Evolutionary conservation across 2,113 vertebrate genomes (phyloP), one percentile per base, ranked within the genome.

Genomic region (Sebastes fasciatus): DNA sequence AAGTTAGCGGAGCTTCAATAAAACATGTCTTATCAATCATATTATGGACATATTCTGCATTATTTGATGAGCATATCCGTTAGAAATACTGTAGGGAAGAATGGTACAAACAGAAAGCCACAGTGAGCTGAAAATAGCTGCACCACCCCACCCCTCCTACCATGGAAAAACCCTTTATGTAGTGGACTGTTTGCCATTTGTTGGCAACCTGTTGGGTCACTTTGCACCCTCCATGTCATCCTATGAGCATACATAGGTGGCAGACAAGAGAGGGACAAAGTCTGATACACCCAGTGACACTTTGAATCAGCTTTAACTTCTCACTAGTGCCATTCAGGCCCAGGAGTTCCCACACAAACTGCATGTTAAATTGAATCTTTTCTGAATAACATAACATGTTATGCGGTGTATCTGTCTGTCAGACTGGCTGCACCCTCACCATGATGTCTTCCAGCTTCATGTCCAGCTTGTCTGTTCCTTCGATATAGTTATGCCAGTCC

Each of bases 381-480:
- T 69, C 13, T 55, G 16, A 17, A 52, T 19, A 42, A 42, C 1
- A 14, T 5, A 48, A n/a, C 23, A 48, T 46, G 34, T 34, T 34
- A 34, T 34, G 34, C 8, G 3, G 55, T 61, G 23, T 26, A 23
- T 48, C 17, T 34, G 11, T 13, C 11, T 49, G 10, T 48, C 17
- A 60, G 6, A 67, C 12, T 19, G 13, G 60, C 45, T 62, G n/a
- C 55, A 26, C 4, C 6, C 92, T 94, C 89, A 99, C 98, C 97
- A 99, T 95, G 77, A 99, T 98, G 85, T 99, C 98, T 88, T 99
- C 98, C 84, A 99, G 83, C 92, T 98, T 99, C 97, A 99, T 97
- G 89, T 99, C 98, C 84, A 99, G 86, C 62, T 97, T 94, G 84
- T 99, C 98, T 55, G 96, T 96, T 58, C 97, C 97, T 7, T 96